Base-by-base conservation (phyloP, 2,888 invertebrate species). In the Acholoe squamosa region DNA sequence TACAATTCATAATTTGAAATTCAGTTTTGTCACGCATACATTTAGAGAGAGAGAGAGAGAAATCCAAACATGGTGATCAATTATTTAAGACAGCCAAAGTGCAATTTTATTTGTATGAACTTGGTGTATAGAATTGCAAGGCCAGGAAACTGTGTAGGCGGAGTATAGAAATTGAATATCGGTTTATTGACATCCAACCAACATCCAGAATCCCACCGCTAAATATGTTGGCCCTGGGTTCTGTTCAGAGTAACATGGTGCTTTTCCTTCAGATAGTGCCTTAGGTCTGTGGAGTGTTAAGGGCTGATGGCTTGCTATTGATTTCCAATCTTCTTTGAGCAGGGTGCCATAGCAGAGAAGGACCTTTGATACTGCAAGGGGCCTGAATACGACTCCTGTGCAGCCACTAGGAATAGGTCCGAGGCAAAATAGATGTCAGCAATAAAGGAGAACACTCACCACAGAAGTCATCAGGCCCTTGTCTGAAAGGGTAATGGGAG, bases 261-360 rank as follows among this genome's bases (percentile, higher is more conserved):
- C 28, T 25, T 28, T 71, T 28, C 5, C 19, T 28, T 71, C 25
- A 28, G 31, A 16, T 25, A 14, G 71, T 43, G 43, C 43, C 71
- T n/a, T n/a, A 14, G 31, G 71, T 71, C 71, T 71, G 71, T 25
- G 25, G 3, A 28, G 71, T 71, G 28, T 71, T 28, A 43, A 43
- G 61, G n/a, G 3, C 61, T 61, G 61, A 43, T 43, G 43, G 43
- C 61, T 61, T 3, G 19, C 7, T 25, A 71, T 71, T 28, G 71
- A 71, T 71, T 71, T 25, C 71, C 71, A 71, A 25, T 71, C 71
- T 28, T n/a, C 71, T 71, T 71, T 71, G 71, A 71, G 25, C 71
- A 0, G 25, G 7, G 19, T 71, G 7, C 28, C 25, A 25, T 22
- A 0, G 28, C 25, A 5, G 12, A 28, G 71, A 71, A 71, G 71